Conservation (phyloP, 2,888 invertebrate species). For the Drosophila mettleri region DNA sequence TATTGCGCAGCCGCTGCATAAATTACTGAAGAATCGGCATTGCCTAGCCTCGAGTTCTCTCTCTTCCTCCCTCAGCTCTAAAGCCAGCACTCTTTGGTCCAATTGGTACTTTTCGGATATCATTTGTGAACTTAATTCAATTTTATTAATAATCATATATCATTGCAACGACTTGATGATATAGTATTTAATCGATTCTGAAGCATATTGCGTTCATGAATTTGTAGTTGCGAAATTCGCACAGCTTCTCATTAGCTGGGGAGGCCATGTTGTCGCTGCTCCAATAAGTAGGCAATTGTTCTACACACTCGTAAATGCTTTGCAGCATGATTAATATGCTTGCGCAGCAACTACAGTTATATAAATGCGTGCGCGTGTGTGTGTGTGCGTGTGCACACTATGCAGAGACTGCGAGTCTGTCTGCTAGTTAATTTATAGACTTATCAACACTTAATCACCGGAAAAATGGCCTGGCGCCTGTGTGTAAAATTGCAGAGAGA, state of each 20-base stretch:
- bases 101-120: background rate
- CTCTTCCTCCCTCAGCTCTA: background rate
- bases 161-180: constrained; percentile 16
- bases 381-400: constrained; percentile 14
- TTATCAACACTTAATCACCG: constrained; percentile 82
- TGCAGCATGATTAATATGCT: constrained; percentile 71
- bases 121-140: background rate
- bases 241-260: constrained; percentile 43
- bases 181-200: constrained; percentile 32
- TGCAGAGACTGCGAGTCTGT: constrained; percentile 48
- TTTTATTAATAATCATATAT: constrained; percentile 14
- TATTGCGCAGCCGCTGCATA: too few species aligned
- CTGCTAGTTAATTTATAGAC: constrained; percentile 77
- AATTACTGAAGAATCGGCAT: too few species aligned
- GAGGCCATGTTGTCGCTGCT: constrained; percentile 26
- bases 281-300: constrained; percentile 61
- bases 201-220: constrained; percentile 13
- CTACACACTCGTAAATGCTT: constrained; percentile 49
- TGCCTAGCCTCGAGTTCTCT: too few species aligned
- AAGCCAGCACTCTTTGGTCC: too few species aligned
- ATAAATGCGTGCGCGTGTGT: background rate
- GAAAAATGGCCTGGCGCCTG: constrained; percentile 68
- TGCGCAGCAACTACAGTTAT: constrained; percentile 3
- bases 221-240: constrained; percentile 3
- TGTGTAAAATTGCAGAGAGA: constrained; percentile 63